Base-by-base conservation (phyloP, 2,888 invertebrate genomes). In the Rotaria socialis region DNA sequence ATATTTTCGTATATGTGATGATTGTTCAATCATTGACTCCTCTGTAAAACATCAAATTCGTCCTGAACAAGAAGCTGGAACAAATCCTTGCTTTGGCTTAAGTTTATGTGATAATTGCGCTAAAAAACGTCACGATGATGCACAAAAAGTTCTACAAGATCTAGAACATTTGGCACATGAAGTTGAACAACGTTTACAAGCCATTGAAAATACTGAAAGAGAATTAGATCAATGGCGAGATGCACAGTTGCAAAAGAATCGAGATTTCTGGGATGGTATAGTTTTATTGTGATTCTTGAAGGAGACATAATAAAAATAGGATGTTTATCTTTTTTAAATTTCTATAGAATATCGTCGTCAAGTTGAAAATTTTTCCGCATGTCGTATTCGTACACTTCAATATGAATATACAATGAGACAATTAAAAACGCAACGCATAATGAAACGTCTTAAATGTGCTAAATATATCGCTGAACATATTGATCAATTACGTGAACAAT, bases 171-270 rank as follows among this genome's bases (percentile, higher is more conserved):
- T 80, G 47, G 47, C 43, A 43, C 47, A 47, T 24, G 80, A 80
- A 80, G 80, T 80, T 80, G 80, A 80, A 80, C 47, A 80, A 80
- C 43, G 80, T 47, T 47, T 80, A 80, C 24, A 43, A 80, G 80
- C 80, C 1, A 80, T 80, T 47, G 80, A 80, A 80, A 80, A 80
- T 47, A 80, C 80, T 5, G 80, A 80, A 80, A 43, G 43, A 80
- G 80, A 80, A 80, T 47, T 80, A 47, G 43, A 43, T 43, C 22
- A 43, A 80, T 80, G 80, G 80, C 19, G 80, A 47, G 80, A 80
- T 47, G 24, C 43, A 80, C 80, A 80, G 47, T 80, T 80, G 47
- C 80, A 80, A 47, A 80, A 80, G n/a, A 80, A 80, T 80, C 22
- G 80, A 47, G 80, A 80, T 24, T 80, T 80, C 47, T 75, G 75